Conservation (phyloP, 2,797 vertebrate genomes). For the Coregonus sp. region DNA sequence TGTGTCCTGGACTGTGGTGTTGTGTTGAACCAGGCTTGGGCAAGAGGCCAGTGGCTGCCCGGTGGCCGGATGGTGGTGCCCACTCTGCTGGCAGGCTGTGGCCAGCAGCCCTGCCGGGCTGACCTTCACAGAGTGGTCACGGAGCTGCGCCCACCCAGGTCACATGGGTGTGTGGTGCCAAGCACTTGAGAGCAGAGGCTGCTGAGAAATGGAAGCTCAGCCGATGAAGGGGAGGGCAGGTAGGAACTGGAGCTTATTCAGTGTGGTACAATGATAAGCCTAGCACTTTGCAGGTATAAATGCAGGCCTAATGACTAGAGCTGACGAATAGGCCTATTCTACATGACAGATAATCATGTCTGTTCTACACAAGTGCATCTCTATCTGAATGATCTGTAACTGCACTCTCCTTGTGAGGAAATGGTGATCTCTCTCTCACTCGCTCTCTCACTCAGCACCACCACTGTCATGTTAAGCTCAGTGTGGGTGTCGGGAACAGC, state of each 20-base stretch:
- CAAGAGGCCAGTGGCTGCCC: conserved; percentile 4
- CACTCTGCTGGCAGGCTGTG: not conserved
- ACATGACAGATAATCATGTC: not conserved
- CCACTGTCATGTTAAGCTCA: not conserved
- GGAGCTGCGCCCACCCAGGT: not conserved
- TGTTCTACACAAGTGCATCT: not conserved
- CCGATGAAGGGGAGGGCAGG: not conserved
- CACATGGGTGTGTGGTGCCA: not conserved
- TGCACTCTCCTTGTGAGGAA: not conserved
- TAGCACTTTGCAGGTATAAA: too few species aligned
- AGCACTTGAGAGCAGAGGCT: not conserved
- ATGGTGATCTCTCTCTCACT: not conserved
- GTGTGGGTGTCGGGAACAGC: not conserved
- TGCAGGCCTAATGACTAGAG: not conserved
- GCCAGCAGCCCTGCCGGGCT: not conserved
- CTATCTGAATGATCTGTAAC: not conserved
- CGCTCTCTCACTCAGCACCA: conserved; percentile 1
- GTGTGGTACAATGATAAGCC: too few species aligned
- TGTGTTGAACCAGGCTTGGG: not conserved
- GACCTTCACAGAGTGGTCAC: not conserved
- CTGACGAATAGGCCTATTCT: not conserved
- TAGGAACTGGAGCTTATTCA: not conserved
- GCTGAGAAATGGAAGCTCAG: not conserved
- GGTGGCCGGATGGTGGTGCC: not conserved
- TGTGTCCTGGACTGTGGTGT: not conserved